Base-by-base conservation (phyloP, 37 sponge, comb jelly and placozoan genomes). In the Theonella swinhoei region DNA sequence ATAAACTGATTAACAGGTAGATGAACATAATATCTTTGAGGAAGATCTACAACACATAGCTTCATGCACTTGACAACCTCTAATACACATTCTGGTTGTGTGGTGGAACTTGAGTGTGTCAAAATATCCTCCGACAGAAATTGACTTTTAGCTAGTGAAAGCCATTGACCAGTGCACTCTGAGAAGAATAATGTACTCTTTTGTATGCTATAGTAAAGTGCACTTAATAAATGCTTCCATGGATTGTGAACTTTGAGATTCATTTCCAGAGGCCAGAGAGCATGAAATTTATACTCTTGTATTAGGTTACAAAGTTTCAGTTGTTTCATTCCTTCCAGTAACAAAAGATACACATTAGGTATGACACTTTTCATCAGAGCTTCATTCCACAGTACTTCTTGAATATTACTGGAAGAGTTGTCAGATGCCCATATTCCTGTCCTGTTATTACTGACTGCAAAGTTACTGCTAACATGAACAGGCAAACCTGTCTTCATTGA, bases 401-500 rank as follows among this genome's bases (percentile, higher is more conserved):
- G 59, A 32, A 25, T 39, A 26, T 4, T 36, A 17, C n/a, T 30
- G 1, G 64, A 36, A 31, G 68, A 28, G 29, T 62, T 33, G 70
- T 75, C 77, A 23, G 68, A 29, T 34, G 76, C 22, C 64, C 79
- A 61, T 20, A 85, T 68, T 14, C 79, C 89, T 37, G 69, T 78
- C 7, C 90, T 78, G 74, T 89, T 79, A 28, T 25, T 76, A 19
- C 37, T 39, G 25, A 89, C 85, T 32, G 85, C 79, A 89, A 89
- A 84, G 40, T 77, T 80, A 62, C 62, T 62, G 40, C 79, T 89
- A 22, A 89, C 74, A 71, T 89, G 90, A 25, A 85, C 84, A 25
- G 90, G 90, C 5, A 89, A 38, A 17, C 86, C 86, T 54, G 72
- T 78, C 23, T 59, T 32, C 24, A 69, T n/a, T 23, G 68, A 30